Evolutionary conservation across 2,113 vertebrate genomes (phyloP), one percentile per base, ranked within the genome.

Genomic region (Laticauda colubrina): DNA sequence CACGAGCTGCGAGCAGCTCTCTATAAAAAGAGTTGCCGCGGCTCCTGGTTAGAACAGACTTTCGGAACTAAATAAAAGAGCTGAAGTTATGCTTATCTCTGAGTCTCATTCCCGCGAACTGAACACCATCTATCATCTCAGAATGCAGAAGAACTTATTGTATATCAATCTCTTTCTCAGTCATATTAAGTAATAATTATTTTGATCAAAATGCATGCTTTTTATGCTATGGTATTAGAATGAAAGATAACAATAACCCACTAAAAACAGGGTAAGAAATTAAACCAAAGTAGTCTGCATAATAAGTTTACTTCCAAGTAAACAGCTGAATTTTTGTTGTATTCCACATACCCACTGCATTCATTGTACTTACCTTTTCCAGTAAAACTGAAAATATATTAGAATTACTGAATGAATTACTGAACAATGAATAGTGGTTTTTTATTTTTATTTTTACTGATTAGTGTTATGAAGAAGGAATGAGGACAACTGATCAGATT

Each of bases 251-350:
- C 34, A 93, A 75, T 86, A 89, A 91, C 91, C 12, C 90, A 94
- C 29, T 93, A 92, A 93, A 85, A 92, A 24, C 14, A 69, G 88
- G 93, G 92, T 89, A 92, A 95, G 93, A 81, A 94, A 94, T 96
- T 94, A 94, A 87, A 89, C 43, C 89, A 92, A 95, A 92, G 90
- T 26, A 75, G 85, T 93, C 90, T 92, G 90, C 64, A 92, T 91
- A 95, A 89, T 91, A 95, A 92, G 34, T 56, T 75, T 75, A 75
- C 93, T 92, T 86, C 93, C 93, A 90, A 87, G 90, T 91, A 69
- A 91, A 95, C 89, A 94, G 92, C 90, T 94, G 86, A 94, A 45
- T 95, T 95, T 96, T 95, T 91, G 94, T 87, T 94, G 91, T 93
- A 88, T 59, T 93, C 95, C 95, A 94, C 95, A 88, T 45, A 93